Conservation (phyloP, 1,140 invertebrate genomes). For the Anoplolepis gracilipes region DNA sequence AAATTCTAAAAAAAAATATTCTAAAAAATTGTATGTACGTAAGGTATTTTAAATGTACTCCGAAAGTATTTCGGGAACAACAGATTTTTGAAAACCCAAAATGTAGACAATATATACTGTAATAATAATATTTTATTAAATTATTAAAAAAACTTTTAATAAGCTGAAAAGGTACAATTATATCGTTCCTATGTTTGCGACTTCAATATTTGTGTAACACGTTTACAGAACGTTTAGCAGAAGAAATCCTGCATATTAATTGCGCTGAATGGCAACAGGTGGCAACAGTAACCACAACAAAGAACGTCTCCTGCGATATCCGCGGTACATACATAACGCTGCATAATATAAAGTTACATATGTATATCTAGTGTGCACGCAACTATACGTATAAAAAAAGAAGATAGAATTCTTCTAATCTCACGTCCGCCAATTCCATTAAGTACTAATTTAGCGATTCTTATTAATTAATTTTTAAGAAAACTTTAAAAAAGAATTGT, state of each 20-base stretch:
- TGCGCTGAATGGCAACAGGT: constrained; percentile 21
- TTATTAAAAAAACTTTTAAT: neutral
- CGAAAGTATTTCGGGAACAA: too few relatives aligned
- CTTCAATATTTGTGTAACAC: neutral
- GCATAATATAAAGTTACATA: neutral
- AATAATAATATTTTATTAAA: too few relatives aligned
- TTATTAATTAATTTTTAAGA: neutral
- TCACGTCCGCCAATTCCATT: neutral
- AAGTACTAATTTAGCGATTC: neutral
- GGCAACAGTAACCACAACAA: constrained; percentile 11
- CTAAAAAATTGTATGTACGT: too few relatives aligned
- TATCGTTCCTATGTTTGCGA: neutral
- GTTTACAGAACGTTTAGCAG: neutral
- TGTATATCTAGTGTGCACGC: too few relatives aligned
- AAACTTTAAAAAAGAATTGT: neutral
- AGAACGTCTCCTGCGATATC: neutral
- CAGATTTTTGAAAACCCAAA: too few relatives aligned
- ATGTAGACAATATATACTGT: too few relatives aligned
- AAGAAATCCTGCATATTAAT: neutral
- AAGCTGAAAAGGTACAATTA: neutral
- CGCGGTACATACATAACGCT: neutral
- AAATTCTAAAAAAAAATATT: neutral
- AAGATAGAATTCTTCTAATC: neutral
- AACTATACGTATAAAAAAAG: neutral
- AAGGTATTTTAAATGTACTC: too few relatives aligned